These are phyloP conservation scores for Galemys pyrenaicus DNA, from an alignment of 2,113 vertebrate species.

Conservation along the genomic window DNA sequence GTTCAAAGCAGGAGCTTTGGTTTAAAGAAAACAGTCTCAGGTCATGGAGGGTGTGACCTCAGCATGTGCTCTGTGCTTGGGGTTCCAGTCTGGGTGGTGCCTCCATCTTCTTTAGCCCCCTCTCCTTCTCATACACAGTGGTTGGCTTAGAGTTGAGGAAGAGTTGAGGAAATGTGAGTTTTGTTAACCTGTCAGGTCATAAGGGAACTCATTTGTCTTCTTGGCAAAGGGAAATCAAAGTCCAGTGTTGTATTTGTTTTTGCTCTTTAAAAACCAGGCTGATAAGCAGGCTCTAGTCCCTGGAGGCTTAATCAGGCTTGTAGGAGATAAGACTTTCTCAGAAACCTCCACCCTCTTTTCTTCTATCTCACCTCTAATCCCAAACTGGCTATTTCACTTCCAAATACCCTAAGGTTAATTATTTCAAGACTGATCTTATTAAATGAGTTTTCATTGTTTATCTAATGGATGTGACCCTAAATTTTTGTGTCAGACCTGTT, in stretches of 20 bases:
- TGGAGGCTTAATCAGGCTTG: background rate
- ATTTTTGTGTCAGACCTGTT: slow-evolving; percentile 47
- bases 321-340: background rate
- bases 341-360: slow-evolving; percentile 43
- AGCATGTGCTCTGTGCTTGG: background rate
- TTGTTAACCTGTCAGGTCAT: slow-evolving; percentile 35
- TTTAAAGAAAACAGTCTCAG: too few species aligned
- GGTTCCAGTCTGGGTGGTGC: too few species aligned
- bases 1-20: too few species aligned
- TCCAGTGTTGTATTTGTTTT: background rate
- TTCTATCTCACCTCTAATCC: slow-evolving; percentile 41
- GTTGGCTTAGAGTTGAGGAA: too few species aligned
- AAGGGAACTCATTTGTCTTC: background rate
- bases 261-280: background rate
- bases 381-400: slow-evolving; percentile 63
- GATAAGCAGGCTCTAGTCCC: background rate
- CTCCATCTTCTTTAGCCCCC: too few species aligned
- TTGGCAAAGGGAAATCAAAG: background rate
- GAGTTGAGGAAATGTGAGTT: too few species aligned
- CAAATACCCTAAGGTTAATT: slow-evolving; percentile 73
- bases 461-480: slow-evolving; percentile 35
- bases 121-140: too few species aligned
- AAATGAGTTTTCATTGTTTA: slow-evolving; percentile 61
- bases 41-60: too few species aligned
- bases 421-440: slow-evolving; percentile 70